phyloP scores from a whole-genome alignment of 2,797 vertebrate species.

The Gymnoscopelus microlampas region DNA sequence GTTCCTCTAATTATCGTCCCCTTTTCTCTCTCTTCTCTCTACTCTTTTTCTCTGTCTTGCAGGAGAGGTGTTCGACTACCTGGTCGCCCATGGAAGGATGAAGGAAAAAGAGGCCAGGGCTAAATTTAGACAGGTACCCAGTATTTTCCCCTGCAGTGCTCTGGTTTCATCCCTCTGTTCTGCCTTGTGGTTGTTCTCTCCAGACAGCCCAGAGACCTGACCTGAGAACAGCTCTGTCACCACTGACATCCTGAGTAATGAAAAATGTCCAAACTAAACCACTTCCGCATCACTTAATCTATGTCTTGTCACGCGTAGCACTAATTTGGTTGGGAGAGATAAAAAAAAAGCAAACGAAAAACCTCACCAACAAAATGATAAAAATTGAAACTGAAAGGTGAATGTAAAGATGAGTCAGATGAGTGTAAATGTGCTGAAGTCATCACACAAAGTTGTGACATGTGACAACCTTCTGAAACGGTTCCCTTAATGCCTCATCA shows the following conservation, averaged over 20 bases:
- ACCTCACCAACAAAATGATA: too few species aligned
- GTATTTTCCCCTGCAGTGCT: conserved; percentile 67
- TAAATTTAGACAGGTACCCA: conserved; percentile 97
- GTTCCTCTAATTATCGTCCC: background rate
- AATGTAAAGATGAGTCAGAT: too few species aligned
- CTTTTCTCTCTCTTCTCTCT: background rate
- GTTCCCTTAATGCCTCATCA: too few species aligned
- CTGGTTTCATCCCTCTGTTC: conserved; percentile 71
- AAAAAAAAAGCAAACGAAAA: too few species aligned
- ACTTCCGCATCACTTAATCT: conserved; percentile 14
- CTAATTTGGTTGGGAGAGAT: background rate
- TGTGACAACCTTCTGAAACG: too few species aligned
- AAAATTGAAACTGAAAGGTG: too few species aligned
- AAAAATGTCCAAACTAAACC: conserved; percentile 22
- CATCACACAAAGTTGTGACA: too few species aligned
- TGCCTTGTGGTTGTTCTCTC: conserved; percentile 5
- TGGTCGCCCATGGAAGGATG: conserved; percentile 98
- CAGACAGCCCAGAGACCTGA: conserved; percentile 42
- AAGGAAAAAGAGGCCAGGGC: conserved; percentile 98
- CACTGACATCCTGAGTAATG: conserved; percentile 17
- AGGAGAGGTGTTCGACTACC: conserved; percentile 98
- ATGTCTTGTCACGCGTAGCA: conserved; percentile 8
- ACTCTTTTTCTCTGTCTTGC: conserved; percentile 39
- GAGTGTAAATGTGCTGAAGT: too few species aligned
- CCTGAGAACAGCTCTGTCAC: background rate